Evolutionary conservation across 2,888 invertebrate genomes (phyloP), one percentile per base, ranked within the genome.

Genomic region (Schizotus pectinicornis): DNA sequence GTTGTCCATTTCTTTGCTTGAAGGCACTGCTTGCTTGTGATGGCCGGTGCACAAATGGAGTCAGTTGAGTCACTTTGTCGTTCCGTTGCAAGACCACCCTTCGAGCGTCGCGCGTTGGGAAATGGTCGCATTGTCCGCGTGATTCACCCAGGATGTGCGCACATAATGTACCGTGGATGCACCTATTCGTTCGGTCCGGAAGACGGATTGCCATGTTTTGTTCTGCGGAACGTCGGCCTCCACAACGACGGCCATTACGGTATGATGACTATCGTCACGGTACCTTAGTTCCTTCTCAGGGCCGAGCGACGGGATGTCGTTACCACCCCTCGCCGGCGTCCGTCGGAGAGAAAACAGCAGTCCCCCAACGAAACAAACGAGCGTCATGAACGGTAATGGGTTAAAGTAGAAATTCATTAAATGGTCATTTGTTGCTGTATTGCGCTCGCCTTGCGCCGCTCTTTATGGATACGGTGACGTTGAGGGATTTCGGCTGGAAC

Each of bases 61-160:
- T 2, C 22, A 22, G 22, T 22, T 22, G 22, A 22, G 22, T 22
- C 22, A 22, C 22, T 22, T 22, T 22, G 22, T 22, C 22, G 22
- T 22, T 22, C 22, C 3, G 22, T 22, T 22, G 22, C 22, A 22
- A 22, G 22, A 5, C 22, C 22, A 22, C 22, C 22, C 22, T 22
- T 22, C 22, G 22, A 22, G 65, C 68, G 66, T 66, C 65, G 65
- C 63, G 61, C 62, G 64, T 47, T 69, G 70, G 74, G 72, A 74
- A 75, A 74, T 73, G 75, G 73, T 65, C 72, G 67, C 69, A 74
- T 76, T 74, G 72, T 76, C 75, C 72, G 67, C 70, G 72, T 77
- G 78, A 77, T 75, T 77, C 77, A 76, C 72, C 70, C 76, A 75
- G 76, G 76, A 77, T 75, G 73, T 74, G 68, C 71, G 70, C 67